Percentiles rank a stretch among this genome's conserved stretches.
Evolutionary conservation across 2,113 vertebrate genomes (phyloP).

Genomic region (Uria aalge): DNA sequence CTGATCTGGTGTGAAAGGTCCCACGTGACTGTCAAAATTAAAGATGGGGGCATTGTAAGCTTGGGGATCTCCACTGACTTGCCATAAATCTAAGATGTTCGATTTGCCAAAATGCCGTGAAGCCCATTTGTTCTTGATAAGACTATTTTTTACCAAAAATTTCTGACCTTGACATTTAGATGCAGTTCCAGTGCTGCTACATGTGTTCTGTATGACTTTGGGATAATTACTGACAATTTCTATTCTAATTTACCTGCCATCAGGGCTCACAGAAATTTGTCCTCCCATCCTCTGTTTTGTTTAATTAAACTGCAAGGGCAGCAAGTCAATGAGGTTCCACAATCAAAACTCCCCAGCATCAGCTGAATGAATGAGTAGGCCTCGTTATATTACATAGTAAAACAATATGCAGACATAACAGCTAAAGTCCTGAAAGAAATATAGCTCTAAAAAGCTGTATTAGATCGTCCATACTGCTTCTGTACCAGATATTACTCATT

Average conservation of each 20-base stretch:
- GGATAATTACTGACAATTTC: not conserved
- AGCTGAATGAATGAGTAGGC: not conserved
- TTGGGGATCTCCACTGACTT: not conserved
- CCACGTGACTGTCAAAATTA: rapidly evolving
- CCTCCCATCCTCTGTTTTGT: not conserved
- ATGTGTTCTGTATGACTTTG: not conserved
- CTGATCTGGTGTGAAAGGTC: not conserved
- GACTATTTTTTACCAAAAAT: not conserved
- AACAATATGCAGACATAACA: not conserved
- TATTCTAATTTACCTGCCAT: not conserved
- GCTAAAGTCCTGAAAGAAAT: not conserved
- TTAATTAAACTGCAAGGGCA: not conserved
- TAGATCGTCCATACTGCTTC: not conserved
- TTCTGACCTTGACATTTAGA: not conserved
- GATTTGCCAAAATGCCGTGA: not conserved
- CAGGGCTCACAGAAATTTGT: not conserved
- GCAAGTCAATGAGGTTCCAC: not conserved
- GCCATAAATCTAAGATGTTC: not conserved
- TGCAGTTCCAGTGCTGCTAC: not conserved
- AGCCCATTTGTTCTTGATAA: not conserved
- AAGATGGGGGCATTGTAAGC: not conserved
- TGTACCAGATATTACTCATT: not conserved
- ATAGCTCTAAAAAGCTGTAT: not conserved
- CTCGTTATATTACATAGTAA: not conserved
- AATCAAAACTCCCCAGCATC: not conserved